Base-by-base conservation (phyloP, 2,113 vertebrate genomes). In the Carassius gibelio region DNA sequence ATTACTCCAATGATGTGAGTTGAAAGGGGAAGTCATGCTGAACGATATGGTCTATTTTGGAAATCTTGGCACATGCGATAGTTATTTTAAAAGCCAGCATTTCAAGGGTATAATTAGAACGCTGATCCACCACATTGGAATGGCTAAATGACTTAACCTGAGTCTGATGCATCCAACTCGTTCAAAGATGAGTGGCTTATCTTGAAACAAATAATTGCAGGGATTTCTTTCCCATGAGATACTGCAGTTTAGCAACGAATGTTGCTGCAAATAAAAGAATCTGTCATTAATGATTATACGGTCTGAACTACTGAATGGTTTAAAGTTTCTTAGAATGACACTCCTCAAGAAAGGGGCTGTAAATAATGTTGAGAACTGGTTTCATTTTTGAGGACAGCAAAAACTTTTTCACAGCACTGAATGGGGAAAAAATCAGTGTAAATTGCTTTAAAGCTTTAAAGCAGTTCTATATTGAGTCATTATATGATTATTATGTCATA, bases 61-160 rank as follows among this genome's bases (percentile, higher is more conserved):
- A 62, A 5, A 38, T 62, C 68, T 68, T 85, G 45, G 36, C 36
- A 36, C 23, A 62, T 72, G 81, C 62, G 81, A 57, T 55, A 66
- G 57, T 34, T 50, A 50, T 48, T 82, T 84, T 76, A 82, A 89
- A 89, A 86, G 81, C 55, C 77, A 84, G 36, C 23, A 77, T 86
- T 84, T 86, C 23, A 23, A 78, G 77, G 57, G 71, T 87, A 79
- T 89, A 87, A 89, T 87, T 89, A 89, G 76, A 79, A 62, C 4
- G n/a, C 86, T 81, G 61, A 74, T 72, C 72, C 71, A 75, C 61
- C 62, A 23, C 4, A 72, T 34, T 76, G 71, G 75, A 85, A 61
- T 30, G 75, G 30, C 81, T 57, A 57, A 76, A 59, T 38, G 64
- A 64, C 66, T 83, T 74, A 84, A 87, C 84, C 72, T 64, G 36